Conservation (phyloP, 1,140 invertebrate species). For the Sinonovacula constricta region DNA sequence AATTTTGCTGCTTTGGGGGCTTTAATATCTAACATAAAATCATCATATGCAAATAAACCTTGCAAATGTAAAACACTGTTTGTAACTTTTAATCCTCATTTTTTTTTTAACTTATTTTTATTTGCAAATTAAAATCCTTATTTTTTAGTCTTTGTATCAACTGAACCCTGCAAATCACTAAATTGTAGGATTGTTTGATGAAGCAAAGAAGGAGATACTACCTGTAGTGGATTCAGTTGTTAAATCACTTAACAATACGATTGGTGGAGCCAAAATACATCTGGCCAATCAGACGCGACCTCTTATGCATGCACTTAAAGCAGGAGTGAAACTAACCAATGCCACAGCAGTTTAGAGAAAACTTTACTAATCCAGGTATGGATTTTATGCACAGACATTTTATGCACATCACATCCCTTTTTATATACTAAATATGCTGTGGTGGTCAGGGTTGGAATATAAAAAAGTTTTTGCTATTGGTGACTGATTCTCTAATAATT, state of each 20-base stretch:
- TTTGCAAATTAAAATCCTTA: no score
- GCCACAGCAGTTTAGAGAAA: slow-evolving; percentile 15
- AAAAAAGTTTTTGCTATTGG: no score
- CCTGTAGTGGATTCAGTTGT: slow-evolving; percentile 31
- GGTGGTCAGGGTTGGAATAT: no score
- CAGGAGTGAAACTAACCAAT: slow-evolving; percentile 23
- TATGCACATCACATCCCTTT: no score
- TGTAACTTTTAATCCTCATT: neutral
- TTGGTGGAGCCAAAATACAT: slow-evolving; percentile 9
- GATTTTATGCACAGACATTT: no score
- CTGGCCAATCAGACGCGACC: slow-evolving; percentile 27
- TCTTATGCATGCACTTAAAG: slow-evolving; percentile 31
- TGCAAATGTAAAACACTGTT: neutral
- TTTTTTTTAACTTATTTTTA: neutral
- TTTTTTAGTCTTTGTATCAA: no score
- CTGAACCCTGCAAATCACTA: neutral
- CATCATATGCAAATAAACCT: neutral
- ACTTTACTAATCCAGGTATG: no score
- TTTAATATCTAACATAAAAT: neutral
- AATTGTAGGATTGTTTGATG: slow-evolving; percentile 27
- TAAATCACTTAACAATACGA: slow-evolving; percentile 23
- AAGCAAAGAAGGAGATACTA: slow-evolving; percentile 19
- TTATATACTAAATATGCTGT: no score
- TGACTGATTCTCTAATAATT: no score
- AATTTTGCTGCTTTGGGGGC: neutral